Base-by-base conservation (phyloP, 2,888 invertebrate genomes). In the Cremastinae sp. region DNA sequence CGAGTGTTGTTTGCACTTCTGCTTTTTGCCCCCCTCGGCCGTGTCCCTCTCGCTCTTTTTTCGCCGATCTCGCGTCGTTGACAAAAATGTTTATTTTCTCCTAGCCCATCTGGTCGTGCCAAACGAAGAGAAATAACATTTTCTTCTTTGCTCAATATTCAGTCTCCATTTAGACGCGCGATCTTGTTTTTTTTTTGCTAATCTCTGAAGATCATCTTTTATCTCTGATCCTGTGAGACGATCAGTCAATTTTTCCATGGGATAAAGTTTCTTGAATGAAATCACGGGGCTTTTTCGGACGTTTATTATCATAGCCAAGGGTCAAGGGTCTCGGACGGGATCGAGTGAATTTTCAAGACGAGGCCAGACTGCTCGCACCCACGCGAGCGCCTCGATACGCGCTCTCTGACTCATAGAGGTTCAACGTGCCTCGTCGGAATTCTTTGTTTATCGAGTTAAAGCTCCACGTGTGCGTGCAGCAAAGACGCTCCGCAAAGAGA, bases 341-440 rank as follows among this genome's bases (percentile, higher is more conserved):
- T 51, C 49, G 64, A 64, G 51, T 14, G 49, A 10, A 49, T 64
- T 39, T 49, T 37, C 39, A 41, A 45, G 16, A 22, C 43, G 22
- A 41, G 35, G 28, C 61, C 61, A 53, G 39, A 53, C 28, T 62
- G 5, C 53, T 55, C 53, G 55, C 41, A 16, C 65, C 37, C 10
- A 47, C 43, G 18, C 14, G 41, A 69, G 74, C 72, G 64, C 74
- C 77, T 28, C 28, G 28, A 28, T 28, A 28, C 28, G 28, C 28
- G 28, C 28, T 28, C 5, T 28, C 28, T 28, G 5, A 28, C 28
- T 28, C 28, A 28, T 2, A 73, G 41, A 65, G 74, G 76, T 78
- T 80, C 74, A 74, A 69, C 64, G 74, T 53, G 64, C 74, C 69
- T 74, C 69, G 41, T 37, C 58, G 45, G 64, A 69, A 74, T 74